Evolutionary conservation across 2,113 vertebrate genomes (phyloP).

Genomic region (Lagopus muta): DNA sequence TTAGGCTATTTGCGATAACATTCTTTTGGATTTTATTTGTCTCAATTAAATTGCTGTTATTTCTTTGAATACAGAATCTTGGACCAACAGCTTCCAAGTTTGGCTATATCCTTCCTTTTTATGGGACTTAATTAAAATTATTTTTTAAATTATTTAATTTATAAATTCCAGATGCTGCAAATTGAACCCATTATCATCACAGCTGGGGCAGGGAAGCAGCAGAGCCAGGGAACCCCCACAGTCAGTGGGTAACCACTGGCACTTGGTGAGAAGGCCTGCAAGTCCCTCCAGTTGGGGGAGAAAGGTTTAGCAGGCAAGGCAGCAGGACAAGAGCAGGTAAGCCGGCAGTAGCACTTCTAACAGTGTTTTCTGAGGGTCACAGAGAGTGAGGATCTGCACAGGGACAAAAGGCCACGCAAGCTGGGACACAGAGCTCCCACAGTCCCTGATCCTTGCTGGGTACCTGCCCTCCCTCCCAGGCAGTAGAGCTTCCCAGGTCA

Average conservation of each 20-base stretch:
- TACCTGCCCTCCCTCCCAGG: background rate
- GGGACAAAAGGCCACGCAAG: constrained; percentile 75
- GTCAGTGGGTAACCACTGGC: background rate
- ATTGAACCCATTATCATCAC: background rate
- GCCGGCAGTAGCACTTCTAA: background rate
- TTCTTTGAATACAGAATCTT: background rate
- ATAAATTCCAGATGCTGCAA: background rate
- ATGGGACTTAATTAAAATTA: background rate
- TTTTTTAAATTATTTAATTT: background rate
- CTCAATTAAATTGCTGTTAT: background rate
- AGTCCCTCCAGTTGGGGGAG: background rate
- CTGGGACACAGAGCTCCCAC: background rate
- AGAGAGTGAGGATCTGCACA: background rate
- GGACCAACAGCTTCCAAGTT: background rate
- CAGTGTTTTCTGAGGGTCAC: background rate
- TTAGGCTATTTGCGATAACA: background rate
- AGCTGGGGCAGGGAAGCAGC: too few relatives aligned
- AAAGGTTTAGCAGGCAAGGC: background rate
- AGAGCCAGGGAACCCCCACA: too few relatives aligned
- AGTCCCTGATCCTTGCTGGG: background rate
- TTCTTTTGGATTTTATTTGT: background rate
- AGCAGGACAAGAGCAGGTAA: background rate
- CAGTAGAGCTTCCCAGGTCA: background rate
- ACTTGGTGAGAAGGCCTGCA: too few relatives aligned
- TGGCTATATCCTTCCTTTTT: background rate